Evolutionary conservation across 2,797 vertebrate species (phyloP), one percentile per base, ranked within the genome.

Genomic region (Peromyscus aztecus): DNA sequence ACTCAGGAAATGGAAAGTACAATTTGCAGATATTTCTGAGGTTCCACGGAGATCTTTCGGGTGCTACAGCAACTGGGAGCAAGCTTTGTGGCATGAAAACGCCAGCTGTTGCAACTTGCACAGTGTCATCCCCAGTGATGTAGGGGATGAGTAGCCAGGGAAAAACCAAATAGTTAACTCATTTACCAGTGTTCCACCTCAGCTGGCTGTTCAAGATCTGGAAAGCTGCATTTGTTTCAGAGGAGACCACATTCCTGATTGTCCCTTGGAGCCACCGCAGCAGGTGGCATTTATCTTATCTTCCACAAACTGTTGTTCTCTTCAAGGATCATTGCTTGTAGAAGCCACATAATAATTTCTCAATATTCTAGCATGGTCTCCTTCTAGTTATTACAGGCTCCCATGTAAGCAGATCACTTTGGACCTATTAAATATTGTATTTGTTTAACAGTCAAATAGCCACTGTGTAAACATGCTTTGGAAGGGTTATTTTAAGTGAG

Each of bases 271-370:
- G 81, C 69, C 81, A 40, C 21, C 2, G 82, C 92, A 87, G 96
- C 97, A 98, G 97, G 96, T 98, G 97, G 86, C 94, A 1, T 97
- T 97, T 95, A 95, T 98, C 94, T 97, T 91, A 83, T 98, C 98
- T 98, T 98, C 97, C 84, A 97, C 94, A 93, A 91, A 97, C 81
- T 98, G 97, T 93, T 96, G 97, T 87, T 98, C 95, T 97, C 97
- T 98, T 98, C 97, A 97, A 97, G 98, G 97, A 98, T 91, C 98
- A 98, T 3, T 98, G 98, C 90, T 94, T 98, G 95, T 97, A 95
- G 97, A 98, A 98, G 95, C 88, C 75, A 90, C 71, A 34, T 95
- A 96, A 96, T 98, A 97, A 97, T 98, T 98, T 97, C 91, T 96
- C 97, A 94, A 96, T 97, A 97, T 96, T 97, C 95, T 97, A 94